Evolutionary conservation across 2,888 invertebrate species (phyloP).

Genomic region (Nomada hirtipes): DNA sequence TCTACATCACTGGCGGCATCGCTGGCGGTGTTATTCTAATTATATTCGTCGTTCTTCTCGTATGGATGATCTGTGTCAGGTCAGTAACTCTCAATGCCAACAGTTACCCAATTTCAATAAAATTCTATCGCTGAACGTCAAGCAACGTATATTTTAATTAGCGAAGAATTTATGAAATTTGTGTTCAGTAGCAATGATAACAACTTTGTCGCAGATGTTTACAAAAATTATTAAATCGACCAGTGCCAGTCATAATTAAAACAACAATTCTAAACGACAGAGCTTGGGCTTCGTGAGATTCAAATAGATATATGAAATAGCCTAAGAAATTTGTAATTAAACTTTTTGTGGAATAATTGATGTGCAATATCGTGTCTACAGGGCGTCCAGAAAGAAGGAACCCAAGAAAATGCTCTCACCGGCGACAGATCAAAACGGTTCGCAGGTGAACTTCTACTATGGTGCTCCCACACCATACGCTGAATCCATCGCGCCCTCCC

Average conservation of each 20-base stretch:
- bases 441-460: slow-evolving; percentile 98
- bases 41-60: slow-evolving; percentile 95
- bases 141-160: too few relatives aligned
- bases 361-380: slow-evolving; percentile 72
- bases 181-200: too few relatives aligned
- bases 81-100: slow-evolving; percentile 76
- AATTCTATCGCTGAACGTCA: too few relatives aligned
- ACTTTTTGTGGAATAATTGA: background rate
- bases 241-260: too few relatives aligned
- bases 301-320: too few relatives aligned
- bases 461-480: slow-evolving; percentile 98
- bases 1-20: slow-evolving; percentile 97
- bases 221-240: too few relatives aligned
- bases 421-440: slow-evolving; percentile 95
- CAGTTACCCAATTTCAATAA: too few relatives aligned
- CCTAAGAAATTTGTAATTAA: too few relatives aligned
- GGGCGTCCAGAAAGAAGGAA: slow-evolving; percentile 94
- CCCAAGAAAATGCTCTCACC: slow-evolving; percentile 96
- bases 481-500: slow-evolving; percentile 97
- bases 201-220: too few relatives aligned
- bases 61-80: slow-evolving; percentile 99
- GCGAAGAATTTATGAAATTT: too few relatives aligned
- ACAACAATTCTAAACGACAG: too few relatives aligned
- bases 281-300: too few relatives aligned
- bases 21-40: slow-evolving; percentile 97